Conservation (phyloP, 2,113 vertebrate species). For the Pluvialis apricaria region DNA sequence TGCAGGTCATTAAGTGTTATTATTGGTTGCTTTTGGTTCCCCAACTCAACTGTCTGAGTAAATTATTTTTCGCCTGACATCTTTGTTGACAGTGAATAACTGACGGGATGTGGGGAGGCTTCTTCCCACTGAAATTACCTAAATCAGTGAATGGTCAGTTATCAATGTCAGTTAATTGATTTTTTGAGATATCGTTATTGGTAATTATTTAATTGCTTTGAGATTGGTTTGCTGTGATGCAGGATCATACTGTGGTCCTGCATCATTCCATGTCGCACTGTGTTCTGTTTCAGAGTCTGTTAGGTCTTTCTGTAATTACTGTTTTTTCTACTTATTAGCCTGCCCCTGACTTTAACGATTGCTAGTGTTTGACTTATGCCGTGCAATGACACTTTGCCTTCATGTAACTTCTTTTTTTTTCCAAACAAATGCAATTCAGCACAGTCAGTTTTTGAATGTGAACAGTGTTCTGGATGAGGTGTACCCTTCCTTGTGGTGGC, state of each 20-base stretch:
- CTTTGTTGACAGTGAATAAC: background rate
- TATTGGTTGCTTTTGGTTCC: background rate
- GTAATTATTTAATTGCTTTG: background rate
- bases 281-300: background rate
- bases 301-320: background rate
- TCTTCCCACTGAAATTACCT: background rate
- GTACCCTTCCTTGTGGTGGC: background rate
- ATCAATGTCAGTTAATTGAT: background rate
- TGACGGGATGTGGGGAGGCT: background rate
- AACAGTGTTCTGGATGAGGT: background rate
- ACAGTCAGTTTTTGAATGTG: background rate
- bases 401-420: background rate
- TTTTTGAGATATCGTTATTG: background rate
- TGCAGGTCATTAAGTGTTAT: background rate
- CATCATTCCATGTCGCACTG: accelerated
- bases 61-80: background rate
- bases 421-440: background rate
- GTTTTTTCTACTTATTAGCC: background rate
- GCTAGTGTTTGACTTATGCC: background rate
- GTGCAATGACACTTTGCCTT: background rate
- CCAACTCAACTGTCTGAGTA: background rate
- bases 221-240: background rate
- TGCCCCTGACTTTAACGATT: background rate
- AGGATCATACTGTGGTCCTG: background rate
- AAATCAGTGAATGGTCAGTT: background rate